Evolutionary conservation across 2,113 vertebrate genomes (phyloP).

Genomic region (Pelecanoides urinatrix): DNA sequence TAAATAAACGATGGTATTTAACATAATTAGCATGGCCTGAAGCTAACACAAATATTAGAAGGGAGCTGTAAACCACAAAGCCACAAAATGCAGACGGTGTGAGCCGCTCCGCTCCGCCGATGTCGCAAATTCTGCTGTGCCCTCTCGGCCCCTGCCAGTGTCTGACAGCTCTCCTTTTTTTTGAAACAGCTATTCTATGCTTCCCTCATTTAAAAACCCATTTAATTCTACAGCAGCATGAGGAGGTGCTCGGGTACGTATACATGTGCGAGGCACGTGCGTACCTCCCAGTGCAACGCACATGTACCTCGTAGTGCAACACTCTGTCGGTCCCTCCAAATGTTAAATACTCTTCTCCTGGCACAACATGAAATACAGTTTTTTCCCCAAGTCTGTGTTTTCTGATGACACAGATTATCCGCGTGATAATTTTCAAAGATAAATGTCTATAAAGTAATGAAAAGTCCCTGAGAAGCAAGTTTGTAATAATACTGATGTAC

Average conservation of each 20-base stretch:
- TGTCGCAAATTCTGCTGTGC: background rate
- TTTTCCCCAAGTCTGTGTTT: background rate
- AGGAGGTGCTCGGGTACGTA: too few relatives aligned
- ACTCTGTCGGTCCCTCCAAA: background rate
- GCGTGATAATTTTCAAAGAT: background rate
- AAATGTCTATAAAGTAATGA: background rate
- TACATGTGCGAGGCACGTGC: fast-evolving
- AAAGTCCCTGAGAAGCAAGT: background rate
- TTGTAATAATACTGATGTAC: background rate
- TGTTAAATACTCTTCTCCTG: background rate
- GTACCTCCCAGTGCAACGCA: fast-evolving
- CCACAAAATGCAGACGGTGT: background rate
- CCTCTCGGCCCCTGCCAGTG: background rate
- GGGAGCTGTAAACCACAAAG: background rate
- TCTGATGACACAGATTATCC: background rate
- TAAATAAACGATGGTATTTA: background rate
- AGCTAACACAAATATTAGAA: background rate
- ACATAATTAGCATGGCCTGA: background rate
- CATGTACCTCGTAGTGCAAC: fast-evolving
- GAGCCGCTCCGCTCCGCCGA: background rate
- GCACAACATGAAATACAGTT: background rate
- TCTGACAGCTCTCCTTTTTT: background rate
- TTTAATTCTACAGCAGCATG: too few relatives aligned
- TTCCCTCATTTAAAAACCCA: background rate
- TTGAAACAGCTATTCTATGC: background rate